Base-by-base conservation (phyloP, 2,797 vertebrate species). In the Tokudaia muenninki region DNA sequence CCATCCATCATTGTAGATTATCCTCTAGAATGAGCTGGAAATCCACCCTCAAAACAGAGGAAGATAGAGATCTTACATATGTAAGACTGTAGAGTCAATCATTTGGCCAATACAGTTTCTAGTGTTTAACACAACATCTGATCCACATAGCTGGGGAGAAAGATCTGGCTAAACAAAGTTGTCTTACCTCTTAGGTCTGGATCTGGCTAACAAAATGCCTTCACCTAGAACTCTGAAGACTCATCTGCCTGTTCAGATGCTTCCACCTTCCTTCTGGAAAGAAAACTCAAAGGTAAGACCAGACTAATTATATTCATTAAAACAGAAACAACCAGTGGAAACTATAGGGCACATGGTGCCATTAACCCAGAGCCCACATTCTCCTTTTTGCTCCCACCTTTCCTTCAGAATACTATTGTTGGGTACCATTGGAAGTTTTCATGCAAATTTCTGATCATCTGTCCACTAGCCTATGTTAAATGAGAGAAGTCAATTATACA, bases 171-270 rank as follows among this genome's bases (percentile, higher is more conserved):
- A 21, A 96, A 72, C 97, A 63, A 26, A 52, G 81, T 95, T n/a
- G 3, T 12, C 75, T 96, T 83, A 65, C 94, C 96, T 94, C 92
- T 82, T 44, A 98, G 98, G 98, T 82, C 1, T 98, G 93, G 97
- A 98, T 52, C 91, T 98, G 87, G 98, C 98, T 83, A 96, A 98
- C 63, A 97, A 97, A 37, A 98, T 97, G 98, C 84, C 97, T 80
- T 97, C 98, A 77, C 98, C 97, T 0, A 95, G 97, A 78, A 97
- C 95, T 3, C 24, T 98, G 81, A 98, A 98, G 94, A 97, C 97
- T 63, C 97, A 98, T 26, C 84, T 98, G 12, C 98, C 98, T 5
- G 79, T 92, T 65, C 97, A 98, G 75, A 61, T 98, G 87, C 4
- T 98, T 29, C 97, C 98, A 6, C 97, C 97, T 78, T 98, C 97